These are phyloP conservation scores for Lepidochitona cinerea DNA, from an alignment of 2,888 invertebrate genomes.

Conservation along the genomic window DNA sequence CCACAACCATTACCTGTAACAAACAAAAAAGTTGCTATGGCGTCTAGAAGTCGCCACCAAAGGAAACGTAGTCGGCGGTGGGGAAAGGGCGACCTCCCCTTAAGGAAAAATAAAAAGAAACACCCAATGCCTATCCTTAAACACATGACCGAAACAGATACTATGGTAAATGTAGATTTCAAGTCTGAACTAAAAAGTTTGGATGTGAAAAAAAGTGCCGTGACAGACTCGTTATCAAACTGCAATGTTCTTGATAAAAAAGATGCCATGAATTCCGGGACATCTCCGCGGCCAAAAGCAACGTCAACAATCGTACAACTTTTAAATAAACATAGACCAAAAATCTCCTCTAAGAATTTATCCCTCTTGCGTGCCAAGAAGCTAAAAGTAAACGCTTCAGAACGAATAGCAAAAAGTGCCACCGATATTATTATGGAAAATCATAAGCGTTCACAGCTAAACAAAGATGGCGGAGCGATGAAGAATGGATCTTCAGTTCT, in stretches of 20 bases:
- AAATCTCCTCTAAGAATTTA: not conserved
- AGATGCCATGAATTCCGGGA: not conserved
- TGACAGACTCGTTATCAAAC: not conserved
- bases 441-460: constrained; percentile 1
- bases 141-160: not conserved
- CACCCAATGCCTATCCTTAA: not conserved
- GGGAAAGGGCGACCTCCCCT: not conserved
- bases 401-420: constrained; percentile 9
- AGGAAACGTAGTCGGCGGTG: not conserved
- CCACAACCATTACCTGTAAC: not conserved
- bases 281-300: not conserved
- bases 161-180: not conserved
- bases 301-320: not conserved
- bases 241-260: not conserved
- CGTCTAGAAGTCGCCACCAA: not conserved
- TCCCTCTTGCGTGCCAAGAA: not conserved
- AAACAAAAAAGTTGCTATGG: not conserved
- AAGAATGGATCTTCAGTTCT: not conserved
- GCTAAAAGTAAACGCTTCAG: not conserved
- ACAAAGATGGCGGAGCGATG: not conserved
- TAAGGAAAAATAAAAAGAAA: not conserved
- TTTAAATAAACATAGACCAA: not conserved
- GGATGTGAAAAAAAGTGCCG: not conserved
- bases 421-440: constrained; percentile 15
- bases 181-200: not conserved